Base-by-base conservation (phyloP, 2,888 invertebrate species). In the Parthenolecanium corni region DNA sequence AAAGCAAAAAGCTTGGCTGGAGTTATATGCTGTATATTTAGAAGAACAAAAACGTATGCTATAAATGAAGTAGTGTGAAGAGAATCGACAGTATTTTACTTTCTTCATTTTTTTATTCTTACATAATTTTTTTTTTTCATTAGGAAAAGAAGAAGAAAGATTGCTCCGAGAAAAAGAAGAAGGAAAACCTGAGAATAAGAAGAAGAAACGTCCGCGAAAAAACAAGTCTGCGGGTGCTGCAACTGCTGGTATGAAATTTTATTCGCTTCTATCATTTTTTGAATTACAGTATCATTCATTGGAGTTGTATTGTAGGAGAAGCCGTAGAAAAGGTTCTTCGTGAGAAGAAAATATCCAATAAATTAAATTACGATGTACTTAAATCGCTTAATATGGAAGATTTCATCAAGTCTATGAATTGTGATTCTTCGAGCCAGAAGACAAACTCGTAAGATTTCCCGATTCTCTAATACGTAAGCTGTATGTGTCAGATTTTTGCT, bases 301-400 rank as follows among this genome's bases (percentile, higher is more conserved):
- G n/a, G 9, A 20, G 40, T 23, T 40, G 9, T 16, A 42, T 58
- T 11, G 47, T 52, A 52, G 64, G 61, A 5, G 95, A 96, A 75
- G 96, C 96, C 0, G 92, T 97, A 51, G 91, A 92, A 72, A 94
- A 93, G 76, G 93, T 97, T 83, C 76, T 97, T 20, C 89, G 88
- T 68, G 96, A 96, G 73, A 94, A 94, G 75, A 89, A 89, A 72
- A 86, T 97, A 67, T 97, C 97, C 2, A 84, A 83, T 3, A 98
- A 98, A 79, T 95, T 98, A 62, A 96, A 98, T 75, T 98, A 98
- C 71, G 96, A 97, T 69, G 95, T 96, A 42, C 76, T 97, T 18
- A 63, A 63, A 16, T 46, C 63, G 2, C 25, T 63, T 9, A 54
- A 63, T 23, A 46, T 63, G 44, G 44, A 31, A 12, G 63, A 63